Conservation (phyloP, 2,797 vertebrate genomes). For the Liasis olivaceus region DNA sequence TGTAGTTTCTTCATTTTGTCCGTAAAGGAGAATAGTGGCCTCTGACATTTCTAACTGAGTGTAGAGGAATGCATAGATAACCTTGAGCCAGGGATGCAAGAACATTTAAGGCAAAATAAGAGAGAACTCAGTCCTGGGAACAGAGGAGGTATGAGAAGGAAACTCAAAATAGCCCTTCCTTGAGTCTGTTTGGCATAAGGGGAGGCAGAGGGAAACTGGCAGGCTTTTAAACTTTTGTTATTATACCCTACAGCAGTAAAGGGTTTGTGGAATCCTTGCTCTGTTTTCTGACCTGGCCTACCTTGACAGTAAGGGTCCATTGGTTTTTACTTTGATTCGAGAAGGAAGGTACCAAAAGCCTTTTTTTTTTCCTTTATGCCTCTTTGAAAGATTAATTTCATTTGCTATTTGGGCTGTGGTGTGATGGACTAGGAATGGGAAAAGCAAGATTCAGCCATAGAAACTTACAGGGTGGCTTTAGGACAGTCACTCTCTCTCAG, state of each 20-base stretch:
- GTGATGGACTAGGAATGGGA: not conserved
- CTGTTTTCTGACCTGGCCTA: not conserved
- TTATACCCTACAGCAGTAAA: not conserved
- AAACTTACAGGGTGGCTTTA: not conserved
- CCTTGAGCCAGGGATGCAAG: not conserved
- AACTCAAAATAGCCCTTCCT: not conserved
- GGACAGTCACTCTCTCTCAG: not conserved
- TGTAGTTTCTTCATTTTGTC: not conserved
- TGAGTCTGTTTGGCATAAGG: not conserved
- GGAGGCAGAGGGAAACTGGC: not conserved
- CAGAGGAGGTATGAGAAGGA: not conserved
- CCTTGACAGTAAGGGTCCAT: not conserved
- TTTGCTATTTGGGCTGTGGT: not conserved
- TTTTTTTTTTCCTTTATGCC: not conserved
- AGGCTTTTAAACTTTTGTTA: not conserved
- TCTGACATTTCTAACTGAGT: not conserved
- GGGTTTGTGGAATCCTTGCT: not conserved
- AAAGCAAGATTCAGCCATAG: not conserved
- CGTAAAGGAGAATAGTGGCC: not conserved
- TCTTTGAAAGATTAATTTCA: not conserved
- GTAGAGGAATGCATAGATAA: not conserved
- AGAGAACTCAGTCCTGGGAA: not conserved
- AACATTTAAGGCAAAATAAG: not conserved
- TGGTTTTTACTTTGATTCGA: not conserved
- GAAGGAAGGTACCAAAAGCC: not conserved